phyloP scores from a whole-genome alignment of 2,888 invertebrate genomes.

The Elegia similella region DNA sequence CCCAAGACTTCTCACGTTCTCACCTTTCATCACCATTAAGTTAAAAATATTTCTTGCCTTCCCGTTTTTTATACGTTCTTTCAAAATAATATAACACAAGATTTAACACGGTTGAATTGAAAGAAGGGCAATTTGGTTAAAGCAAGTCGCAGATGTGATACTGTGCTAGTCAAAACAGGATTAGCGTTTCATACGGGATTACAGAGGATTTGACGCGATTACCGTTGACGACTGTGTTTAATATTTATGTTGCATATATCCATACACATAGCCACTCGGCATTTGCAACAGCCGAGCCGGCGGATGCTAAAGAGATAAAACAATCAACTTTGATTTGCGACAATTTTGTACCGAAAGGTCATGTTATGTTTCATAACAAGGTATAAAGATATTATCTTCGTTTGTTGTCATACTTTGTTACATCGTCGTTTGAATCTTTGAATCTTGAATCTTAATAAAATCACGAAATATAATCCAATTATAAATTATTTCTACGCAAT shows the following conservation, averaged over 20 bases:
- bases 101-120: neutral
- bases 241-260: conserved; percentile 11
- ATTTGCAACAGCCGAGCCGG: neutral
- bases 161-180: conserved; percentile 21
- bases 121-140: conserved; percentile 9
- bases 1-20: too few species aligned
- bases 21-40: too few species aligned
- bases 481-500: too few species aligned
- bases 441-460: too few species aligned
- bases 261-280: conserved; percentile 2
- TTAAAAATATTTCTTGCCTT: too few species aligned
- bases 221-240: conserved; percentile 27
- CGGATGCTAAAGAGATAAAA: conserved; percentile 1
- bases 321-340: conserved; percentile 5
- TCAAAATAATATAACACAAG: neutral
- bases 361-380: neutral
- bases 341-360: neutral
- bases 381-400: too few species aligned
- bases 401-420: too few species aligned
- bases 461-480: too few species aligned
- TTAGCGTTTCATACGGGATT: conserved; percentile 25
- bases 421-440: too few species aligned
- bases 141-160: conserved; percentile 18
- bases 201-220: conserved; percentile 27
- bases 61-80: too few species aligned